phyloP scores from a whole-genome alignment of 2,797 vertebrate species.

The Chelidonichthys spinosus region DNA sequence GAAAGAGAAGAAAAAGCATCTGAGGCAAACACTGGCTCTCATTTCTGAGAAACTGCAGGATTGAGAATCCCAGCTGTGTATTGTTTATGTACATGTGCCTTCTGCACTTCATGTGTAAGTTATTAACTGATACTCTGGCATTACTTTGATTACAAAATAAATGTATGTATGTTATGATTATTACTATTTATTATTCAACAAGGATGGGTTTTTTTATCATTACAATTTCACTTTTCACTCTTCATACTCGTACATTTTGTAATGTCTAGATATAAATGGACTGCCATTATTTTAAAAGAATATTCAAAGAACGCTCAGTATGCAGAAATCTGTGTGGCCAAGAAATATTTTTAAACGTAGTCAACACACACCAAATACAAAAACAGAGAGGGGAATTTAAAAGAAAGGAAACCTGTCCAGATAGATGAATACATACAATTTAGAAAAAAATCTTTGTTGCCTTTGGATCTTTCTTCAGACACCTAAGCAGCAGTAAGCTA shows the following conservation, averaged over 20 bases:
- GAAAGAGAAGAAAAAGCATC: conserved; percentile 79
- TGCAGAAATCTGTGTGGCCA: background rate
- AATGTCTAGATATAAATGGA: background rate
- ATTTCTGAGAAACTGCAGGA: conserved; percentile 81
- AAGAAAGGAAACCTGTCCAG: background rate
- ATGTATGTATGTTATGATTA: background rate
- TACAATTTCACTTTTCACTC: background rate
- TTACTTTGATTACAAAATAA: conserved; percentile 12
- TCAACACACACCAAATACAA: background rate
- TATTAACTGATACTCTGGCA: background rate
- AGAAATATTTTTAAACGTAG: background rate
- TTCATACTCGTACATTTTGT: background rate
- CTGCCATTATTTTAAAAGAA: background rate
- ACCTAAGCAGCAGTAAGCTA: background rate
- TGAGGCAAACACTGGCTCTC: conserved; percentile 71
- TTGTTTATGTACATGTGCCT: conserved; percentile 6
- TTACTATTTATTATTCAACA: too few relatives aligned
- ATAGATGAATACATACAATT: too few relatives aligned
- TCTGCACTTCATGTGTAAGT: conserved; percentile 2
- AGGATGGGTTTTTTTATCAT: too few relatives aligned
- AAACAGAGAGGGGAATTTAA: background rate
- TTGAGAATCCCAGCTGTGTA: conserved; percentile 26
- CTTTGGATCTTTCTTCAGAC: background rate
- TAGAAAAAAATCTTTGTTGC: too few relatives aligned
- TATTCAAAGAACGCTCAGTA: background rate